These are phyloP conservation scores for Pantherophis vulpinus DNA, from an alignment of 2,797 vertebrate species.

Conservation along the genomic window DNA sequence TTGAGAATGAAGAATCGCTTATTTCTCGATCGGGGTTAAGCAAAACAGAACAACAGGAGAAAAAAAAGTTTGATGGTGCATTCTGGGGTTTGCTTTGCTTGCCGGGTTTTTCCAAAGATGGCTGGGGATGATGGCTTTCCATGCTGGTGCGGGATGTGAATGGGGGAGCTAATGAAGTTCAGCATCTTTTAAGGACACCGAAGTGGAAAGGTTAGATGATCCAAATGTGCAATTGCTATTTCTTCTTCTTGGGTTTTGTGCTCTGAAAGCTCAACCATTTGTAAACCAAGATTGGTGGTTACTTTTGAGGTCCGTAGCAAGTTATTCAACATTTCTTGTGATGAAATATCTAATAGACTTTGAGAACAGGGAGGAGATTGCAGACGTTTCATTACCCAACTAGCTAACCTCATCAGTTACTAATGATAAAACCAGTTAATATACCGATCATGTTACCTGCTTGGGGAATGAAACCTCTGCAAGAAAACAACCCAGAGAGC, in stretches of 20 bases:
- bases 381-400: not conserved
- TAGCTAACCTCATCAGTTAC: too few relatives aligned
- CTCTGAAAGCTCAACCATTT: not conserved
- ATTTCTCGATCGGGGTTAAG: not conserved
- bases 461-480: too few relatives aligned
- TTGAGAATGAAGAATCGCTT: accelerated
- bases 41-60: not conserved
- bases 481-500: too few relatives aligned
- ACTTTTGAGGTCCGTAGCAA: not conserved
- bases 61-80: accelerated
- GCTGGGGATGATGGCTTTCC: not conserved
- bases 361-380: not conserved
- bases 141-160: not conserved
- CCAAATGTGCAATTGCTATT: not conserved
- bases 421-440: too few relatives aligned
- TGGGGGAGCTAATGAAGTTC: not conserved
- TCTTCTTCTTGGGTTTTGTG: not conserved
- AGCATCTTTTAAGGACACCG: not conserved
- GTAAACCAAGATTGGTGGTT: not conserved
- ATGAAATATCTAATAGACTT: too few relatives aligned
- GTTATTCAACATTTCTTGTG: not conserved
- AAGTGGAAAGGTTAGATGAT: not conserved
- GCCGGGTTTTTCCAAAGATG: not conserved
- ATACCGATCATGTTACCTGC: too few relatives aligned
- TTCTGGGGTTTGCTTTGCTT: not conserved